phyloP scores from a whole-genome alignment of 2,797 vertebrate species.

The Myotis pilosus region DNA sequence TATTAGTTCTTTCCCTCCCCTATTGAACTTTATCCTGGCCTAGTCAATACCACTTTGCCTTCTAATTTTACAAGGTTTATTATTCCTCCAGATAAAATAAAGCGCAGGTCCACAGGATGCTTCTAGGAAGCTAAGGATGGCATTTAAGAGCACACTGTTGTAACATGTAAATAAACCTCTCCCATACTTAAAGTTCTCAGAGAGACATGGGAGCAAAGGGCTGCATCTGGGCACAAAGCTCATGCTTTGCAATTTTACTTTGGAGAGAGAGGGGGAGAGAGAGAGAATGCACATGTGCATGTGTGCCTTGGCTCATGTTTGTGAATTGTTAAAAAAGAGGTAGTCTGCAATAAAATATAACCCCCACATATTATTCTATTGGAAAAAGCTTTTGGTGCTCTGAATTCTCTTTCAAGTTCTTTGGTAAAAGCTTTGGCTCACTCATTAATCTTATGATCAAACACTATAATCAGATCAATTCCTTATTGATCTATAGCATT shows the following conservation, averaged over 20 bases:
- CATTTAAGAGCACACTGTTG: neutral
- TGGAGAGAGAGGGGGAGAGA: too few species aligned
- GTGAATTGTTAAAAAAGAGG: neutral
- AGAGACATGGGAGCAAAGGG: neutral
- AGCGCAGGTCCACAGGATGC: neutral
- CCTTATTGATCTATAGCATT: neutral
- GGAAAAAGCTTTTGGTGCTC: neutral
- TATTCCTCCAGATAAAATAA: neutral
- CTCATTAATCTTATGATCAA: neutral
- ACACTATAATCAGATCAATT: neutral
- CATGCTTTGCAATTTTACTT: constrained; percentile 11
- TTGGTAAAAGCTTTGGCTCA: neutral
- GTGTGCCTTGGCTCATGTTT: neutral
- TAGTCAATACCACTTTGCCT: neutral
- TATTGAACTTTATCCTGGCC: neutral
- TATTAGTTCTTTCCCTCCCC: neutral
- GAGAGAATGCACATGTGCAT: too few species aligned
- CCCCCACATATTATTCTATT: neutral
- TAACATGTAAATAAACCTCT: neutral
- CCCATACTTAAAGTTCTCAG: neutral
- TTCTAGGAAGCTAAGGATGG: neutral
- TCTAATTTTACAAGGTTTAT: neutral
- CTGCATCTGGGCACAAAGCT: neutral
- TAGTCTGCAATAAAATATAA: neutral
- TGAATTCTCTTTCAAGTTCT: neutral